These are phyloP conservation scores for Palaemon carinicauda DNA, from an alignment of 1,140 invertebrate species.

Conservation along the genomic window DNA sequence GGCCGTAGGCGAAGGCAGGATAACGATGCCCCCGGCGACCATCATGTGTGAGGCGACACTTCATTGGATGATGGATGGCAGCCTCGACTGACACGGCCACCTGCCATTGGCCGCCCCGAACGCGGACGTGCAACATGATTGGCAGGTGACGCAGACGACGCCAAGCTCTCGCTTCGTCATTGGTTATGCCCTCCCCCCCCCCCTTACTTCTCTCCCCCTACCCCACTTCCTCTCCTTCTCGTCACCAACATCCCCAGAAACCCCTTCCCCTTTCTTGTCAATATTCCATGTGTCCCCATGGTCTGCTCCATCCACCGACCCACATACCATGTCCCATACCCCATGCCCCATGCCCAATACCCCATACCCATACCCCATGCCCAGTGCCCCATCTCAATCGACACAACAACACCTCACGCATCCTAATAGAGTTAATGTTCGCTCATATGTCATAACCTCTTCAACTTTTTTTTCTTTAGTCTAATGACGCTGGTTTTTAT, in stretches of 20 bases:
- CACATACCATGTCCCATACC: no score
- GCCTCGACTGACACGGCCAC: constrained; percentile 13
- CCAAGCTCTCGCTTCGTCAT: constrained; percentile 27
- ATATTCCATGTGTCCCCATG: no score
- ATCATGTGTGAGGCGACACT: constrained; percentile 41
- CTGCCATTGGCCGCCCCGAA: constrained; percentile 28
- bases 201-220: not conserved
- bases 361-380: no score
- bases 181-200: constrained; percentile 18
- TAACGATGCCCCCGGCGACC: constrained; percentile 28
- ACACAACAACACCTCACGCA: no score
- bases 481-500: no score
- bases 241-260: no score
- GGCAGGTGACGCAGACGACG: constrained; percentile 42
- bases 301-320: no score
- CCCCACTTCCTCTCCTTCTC: not conserved
- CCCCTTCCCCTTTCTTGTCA: not conserved
- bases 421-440: not conserved
- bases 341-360: no score
- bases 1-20: not conserved
- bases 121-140: constrained; percentile 35
- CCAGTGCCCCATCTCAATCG: no score
- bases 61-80: constrained; percentile 49
- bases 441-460: constrained; percentile 30
- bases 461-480: no score